Percentiles rank a stretch among this genome's conserved stretches.
Conservation (phyloP, 2,113 vertebrate species). For the Narcine bancroftii region DNA sequence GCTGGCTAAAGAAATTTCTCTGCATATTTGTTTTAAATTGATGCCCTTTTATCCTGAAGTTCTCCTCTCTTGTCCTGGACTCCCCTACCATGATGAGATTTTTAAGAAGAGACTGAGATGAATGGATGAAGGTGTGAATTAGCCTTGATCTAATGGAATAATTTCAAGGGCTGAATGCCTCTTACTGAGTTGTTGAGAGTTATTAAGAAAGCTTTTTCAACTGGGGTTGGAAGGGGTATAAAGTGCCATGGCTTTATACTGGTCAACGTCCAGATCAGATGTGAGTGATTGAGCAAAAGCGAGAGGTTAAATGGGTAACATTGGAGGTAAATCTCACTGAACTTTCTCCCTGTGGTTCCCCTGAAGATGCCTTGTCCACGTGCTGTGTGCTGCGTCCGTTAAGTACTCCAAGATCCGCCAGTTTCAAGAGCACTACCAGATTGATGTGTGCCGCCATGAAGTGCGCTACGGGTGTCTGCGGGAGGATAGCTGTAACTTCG, state of each 20-base stretch:
- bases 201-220: not conserved
- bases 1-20: no score
- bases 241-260: not conserved
- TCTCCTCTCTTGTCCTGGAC: no score
- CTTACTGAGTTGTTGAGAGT: not conserved
- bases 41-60: no score
- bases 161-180: not conserved
- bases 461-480: slow-evolving; percentile 70
- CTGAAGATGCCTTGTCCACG: slow-evolving; percentile 82
- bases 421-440: slow-evolving; percentile 66
- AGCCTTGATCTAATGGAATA: not conserved
- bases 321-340: slow-evolving; percentile 1
- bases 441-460: slow-evolving; percentile 75
- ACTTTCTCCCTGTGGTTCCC: not conserved
- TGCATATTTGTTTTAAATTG: no score
- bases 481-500: slow-evolving; percentile 71
- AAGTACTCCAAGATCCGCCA: slow-evolving; percentile 82
- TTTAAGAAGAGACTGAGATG: not conserved
- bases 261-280: no score
- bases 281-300: no score
- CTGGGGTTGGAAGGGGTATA: not conserved
- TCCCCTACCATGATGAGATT: no score
- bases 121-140: not conserved
- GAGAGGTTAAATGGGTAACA: no score
- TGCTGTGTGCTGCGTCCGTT: slow-evolving; percentile 66